Evolutionary conservation across 2,113 vertebrate genomes (phyloP), one percentile per base, ranked within the genome.

Genomic region (Dasyprocta punctata): DNA sequence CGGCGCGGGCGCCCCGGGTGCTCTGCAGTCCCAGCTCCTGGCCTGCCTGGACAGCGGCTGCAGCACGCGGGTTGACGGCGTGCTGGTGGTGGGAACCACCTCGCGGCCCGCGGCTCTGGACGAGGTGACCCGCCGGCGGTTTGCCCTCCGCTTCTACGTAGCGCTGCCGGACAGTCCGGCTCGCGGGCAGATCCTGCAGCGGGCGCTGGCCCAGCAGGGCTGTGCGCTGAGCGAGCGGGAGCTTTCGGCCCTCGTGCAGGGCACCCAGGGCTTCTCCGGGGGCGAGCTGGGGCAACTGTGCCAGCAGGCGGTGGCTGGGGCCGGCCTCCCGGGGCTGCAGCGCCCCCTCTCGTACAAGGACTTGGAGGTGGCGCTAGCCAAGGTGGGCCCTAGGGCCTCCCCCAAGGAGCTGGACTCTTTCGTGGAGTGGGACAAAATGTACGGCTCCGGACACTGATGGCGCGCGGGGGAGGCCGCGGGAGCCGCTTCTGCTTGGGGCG

Each of bases 351-450:
- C 99, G 96, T 99, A 99, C 98, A 99, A 99, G 98, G 99, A 99
- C 98, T 99, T 99, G 54, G 99, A 99, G 98, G 99, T 99, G 7
- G 99, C 99, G 19, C 98, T 99, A 95, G 98, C 99, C 98, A 99
- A 99, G 98, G 99, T 99, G 97, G 99, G 99, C 80, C 99, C 99
- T 14, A 98, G 99, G 47, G 97, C 98, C 78, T 99, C 99, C 77
- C 98, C 99, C 92, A 99, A 99, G 99, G 99, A 99, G 98, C 98
- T 99, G 98, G 99, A 99, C 98, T 97, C 99, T 96, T 99, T 99
- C 95, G 98, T 98, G 97, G 99, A 99, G 98, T 99, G 99, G 99
- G 99, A 99, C 98, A 99, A 99, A 96, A 99, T 99, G 98, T 99
- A 99, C 81, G 99, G 99, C 82, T 99, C 98, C 36, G 95, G 98